Evolutionary conservation across 2,113 vertebrate genomes (phyloP).

Genomic region (Shinisaurus crocodilurus): DNA sequence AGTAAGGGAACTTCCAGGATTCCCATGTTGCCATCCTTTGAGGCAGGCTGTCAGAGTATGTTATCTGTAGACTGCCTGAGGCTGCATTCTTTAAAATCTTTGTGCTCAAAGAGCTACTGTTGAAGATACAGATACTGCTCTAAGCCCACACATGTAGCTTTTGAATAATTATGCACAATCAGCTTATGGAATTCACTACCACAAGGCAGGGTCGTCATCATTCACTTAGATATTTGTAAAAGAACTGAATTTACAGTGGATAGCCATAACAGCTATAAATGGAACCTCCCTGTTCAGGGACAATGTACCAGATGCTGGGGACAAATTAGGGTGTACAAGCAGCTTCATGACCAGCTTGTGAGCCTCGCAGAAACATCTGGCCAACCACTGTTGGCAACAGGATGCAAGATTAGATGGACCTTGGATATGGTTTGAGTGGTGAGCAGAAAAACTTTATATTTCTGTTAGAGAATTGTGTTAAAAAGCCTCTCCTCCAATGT

Average conservation of each 20-base stretch:
- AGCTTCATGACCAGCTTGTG: not conserved
- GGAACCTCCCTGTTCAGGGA: not conserved
- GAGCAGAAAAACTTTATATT: not conserved
- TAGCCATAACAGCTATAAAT: not conserved
- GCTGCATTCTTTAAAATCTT: not conserved
- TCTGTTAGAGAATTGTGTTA: not conserved
- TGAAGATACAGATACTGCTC: not conserved
- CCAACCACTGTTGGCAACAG: not conserved
- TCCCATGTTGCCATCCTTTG: not conserved
- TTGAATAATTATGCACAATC: not conserved
- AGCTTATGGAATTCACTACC: not conserved
- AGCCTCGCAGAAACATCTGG: not conserved
- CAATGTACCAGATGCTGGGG: not conserved
- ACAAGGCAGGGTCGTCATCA: not conserved
- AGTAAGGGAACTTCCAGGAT: not conserved
- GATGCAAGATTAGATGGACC: not conserved
- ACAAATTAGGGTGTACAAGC: not conserved
- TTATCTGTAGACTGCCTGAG: not conserved
- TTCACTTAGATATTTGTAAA: not conserved
- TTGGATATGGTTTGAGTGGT: not conserved
- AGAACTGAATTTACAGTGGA: not conserved
- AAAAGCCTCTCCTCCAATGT: not conserved
- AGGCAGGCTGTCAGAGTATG: not conserved
- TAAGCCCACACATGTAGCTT: not conserved
- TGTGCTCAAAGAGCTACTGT: not conserved